Evolutionary conservation across 2,888 invertebrate genomes (phyloP), one percentile per base, ranked within the genome.

Genomic region (Caenorhabditis afra): DNA sequence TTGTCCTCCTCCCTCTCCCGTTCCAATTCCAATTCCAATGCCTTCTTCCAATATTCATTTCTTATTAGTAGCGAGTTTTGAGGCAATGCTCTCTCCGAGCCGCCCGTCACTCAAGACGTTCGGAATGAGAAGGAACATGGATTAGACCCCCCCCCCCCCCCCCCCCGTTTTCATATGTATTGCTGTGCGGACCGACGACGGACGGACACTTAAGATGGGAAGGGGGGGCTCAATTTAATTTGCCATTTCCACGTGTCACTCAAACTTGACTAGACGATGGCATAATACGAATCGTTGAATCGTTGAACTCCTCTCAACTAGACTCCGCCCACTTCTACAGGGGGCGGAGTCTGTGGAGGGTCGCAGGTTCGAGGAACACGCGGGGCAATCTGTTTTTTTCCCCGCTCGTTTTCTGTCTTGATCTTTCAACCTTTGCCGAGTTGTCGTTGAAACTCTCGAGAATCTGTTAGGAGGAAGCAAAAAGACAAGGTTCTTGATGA

Each of bases 221-320:
- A 39, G 23, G 53, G 10, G 3, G 35, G 16, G 16, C 37, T 20
- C 62, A 62, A 62, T 73, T 73, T 73, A 73, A 73, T 73, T 73
- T 73, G 73, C 64, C 73, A 64, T 73, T 64, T 73, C 73, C 73
- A 73, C 73, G 73, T 73, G 73, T 73, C 73, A 73, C 64, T 73
- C 73, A 73, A n/a, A 58, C 49, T 73, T 64, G 64, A 23, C 73
- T 57, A 62, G 44, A 52, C 45, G 29, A 23, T 39, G 16, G 29
- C n/a, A n/a, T n/a, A n/a, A n/a, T n/a, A n/a, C n/a, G n/a, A n/a
- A n/a, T n/a, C n/a, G n/a, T n/a, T n/a, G n/a, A n/a, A n/a, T n/a
- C n/a, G n/a, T n/a, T n/a, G n/a, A n/a, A n/a, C n/a, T n/a, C n/a
- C n/a, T n/a, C n/a, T n/a, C n/a, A n/a, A n/a, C n/a, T n/a, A n/a